These are phyloP conservation scores for Colius striatus DNA, from an alignment of 2,113 vertebrate genomes.

Conservation along the genomic window DNA sequence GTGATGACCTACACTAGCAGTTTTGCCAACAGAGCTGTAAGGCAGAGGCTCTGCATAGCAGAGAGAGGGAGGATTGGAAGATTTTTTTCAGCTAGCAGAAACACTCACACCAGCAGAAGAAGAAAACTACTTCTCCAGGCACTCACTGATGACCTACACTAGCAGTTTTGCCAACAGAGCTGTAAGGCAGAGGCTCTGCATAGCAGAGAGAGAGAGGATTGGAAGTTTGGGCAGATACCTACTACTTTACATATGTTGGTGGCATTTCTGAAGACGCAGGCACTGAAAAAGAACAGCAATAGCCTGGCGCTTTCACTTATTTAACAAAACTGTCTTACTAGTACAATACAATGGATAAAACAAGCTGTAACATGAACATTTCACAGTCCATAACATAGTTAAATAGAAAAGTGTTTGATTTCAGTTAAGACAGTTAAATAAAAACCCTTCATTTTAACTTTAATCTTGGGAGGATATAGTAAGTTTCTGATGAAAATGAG, in stretches of 20 bases:
- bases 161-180: not conserved
- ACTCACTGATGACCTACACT: accelerated
- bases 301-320: not conserved
- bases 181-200: not conserved
- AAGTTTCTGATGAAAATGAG: not conserved
- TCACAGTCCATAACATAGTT: accelerated
- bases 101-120: no score
- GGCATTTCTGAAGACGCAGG: not conserved
- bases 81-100: not conserved
- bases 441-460: not conserved
- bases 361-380: not conserved
- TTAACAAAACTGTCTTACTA: not conserved
- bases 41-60: not conserved
- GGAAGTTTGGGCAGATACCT: not conserved
- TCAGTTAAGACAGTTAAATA: not conserved
- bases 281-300: not conserved
- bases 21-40: not conserved
- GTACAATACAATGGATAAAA: not conserved
- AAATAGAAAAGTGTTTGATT: not conserved
- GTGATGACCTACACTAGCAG: accelerated
- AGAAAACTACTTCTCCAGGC: not conserved
- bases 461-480: accelerated
- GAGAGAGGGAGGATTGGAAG: not conserved
- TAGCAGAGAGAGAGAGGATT: not conserved
- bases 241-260: not conserved